phyloP scores from a whole-genome alignment of 2,888 invertebrate species.

The Apodemia zela region DNA sequence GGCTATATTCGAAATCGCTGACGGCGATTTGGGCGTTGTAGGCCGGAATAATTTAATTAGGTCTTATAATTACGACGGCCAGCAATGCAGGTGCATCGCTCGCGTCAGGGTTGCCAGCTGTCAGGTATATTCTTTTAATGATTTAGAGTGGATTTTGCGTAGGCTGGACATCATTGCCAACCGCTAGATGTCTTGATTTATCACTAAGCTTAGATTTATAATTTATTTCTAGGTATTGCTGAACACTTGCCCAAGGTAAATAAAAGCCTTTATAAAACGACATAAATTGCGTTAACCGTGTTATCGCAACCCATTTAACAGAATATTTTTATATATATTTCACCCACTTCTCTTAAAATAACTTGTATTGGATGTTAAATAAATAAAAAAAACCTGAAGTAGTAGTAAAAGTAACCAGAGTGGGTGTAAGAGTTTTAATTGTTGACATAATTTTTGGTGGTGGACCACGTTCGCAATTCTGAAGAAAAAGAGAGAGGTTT shows the following conservation, averaged over 20 bases:
- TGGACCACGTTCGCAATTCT: no score
- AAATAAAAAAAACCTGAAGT: no score
- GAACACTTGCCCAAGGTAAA: not conserved
- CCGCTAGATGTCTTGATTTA: not conserved
- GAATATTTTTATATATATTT: no score
- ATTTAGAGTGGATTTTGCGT: not conserved
- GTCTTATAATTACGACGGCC: conserved; percentile 34
- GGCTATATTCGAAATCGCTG: conserved; percentile 38
- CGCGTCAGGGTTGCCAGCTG: conserved; percentile 22
- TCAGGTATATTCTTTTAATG: conserved; percentile 18
- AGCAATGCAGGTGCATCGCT: conserved; percentile 39
- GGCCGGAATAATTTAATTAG: conserved; percentile 61
- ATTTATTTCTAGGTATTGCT: not conserved
- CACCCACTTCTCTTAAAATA: no score
- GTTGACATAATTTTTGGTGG: no score
- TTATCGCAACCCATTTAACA: no score
- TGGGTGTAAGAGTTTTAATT: no score
- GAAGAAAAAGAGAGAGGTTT: no score
- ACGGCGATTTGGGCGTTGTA: conserved; percentile 43
- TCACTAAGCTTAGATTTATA: not conserved
- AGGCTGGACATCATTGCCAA: conserved; percentile 5
- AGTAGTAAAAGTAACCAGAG: no score
- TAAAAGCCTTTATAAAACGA: not conserved
- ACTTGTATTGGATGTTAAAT: no score
- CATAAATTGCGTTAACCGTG: no score